These are phyloP conservation scores for Poeciliopsis infans DNA, from an alignment of 2,797 vertebrate species.

Conservation along the genomic window DNA sequence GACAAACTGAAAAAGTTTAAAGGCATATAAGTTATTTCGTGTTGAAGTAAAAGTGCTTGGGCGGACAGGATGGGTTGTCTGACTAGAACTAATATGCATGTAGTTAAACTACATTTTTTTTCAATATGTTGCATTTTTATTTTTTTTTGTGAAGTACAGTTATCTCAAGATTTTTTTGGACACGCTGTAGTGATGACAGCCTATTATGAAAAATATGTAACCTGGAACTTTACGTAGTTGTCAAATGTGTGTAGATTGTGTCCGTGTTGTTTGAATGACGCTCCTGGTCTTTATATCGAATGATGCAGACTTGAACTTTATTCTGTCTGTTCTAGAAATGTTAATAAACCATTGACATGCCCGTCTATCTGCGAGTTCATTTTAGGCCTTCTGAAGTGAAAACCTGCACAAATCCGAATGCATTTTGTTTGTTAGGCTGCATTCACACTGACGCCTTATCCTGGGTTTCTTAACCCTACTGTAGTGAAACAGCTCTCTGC, in stretches of 20 bases:
- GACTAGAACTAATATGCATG: conserved; percentile 36
- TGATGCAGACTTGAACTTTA: conserved; percentile 65
- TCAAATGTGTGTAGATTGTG: conserved; percentile 56
- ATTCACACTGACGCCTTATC: too few species aligned
- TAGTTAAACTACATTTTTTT: conserved; percentile 45
- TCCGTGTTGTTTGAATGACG: conserved; percentile 57
- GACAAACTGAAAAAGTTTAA: neutral
- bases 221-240: conserved; percentile 60
- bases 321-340: conserved; percentile 20
- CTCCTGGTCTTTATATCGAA: conserved; percentile 54
- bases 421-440: conserved; percentile 4
- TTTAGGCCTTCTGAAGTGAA: neutral
- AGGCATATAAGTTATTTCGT: neutral
- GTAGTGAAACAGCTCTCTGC: too few species aligned
- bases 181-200: conserved; percentile 49
- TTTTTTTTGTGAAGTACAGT: conserved; percentile 60
- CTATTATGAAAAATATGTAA: conserved; percentile 58
- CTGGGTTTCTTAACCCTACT: too few species aligned
- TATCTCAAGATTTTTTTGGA: conserved; percentile 49
- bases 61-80: conserved; percentile 30
- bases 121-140: conserved; percentile 64
- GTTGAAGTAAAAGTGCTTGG: conserved; percentile 11
- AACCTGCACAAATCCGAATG: neutral
- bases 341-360: conserved; percentile 18
- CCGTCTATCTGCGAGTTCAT: neutral